Base-by-base conservation (phyloP, 2,797 vertebrate genomes). In the Pseudomugil tenellus region DNA sequence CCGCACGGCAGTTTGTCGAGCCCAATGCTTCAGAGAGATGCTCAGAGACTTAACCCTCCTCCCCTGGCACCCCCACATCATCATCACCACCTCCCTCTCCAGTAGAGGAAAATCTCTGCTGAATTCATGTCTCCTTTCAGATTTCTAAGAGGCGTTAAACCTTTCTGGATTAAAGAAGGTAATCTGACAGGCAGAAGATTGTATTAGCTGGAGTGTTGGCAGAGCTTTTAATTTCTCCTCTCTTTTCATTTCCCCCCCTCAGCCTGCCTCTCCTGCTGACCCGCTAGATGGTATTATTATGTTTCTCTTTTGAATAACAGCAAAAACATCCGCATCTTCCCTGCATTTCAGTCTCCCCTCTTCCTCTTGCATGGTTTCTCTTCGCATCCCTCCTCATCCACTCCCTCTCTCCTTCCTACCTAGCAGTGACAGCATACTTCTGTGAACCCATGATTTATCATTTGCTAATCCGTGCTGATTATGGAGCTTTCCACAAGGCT, bases 151-250 rank as follows among this genome's bases (percentile, higher is more conserved):
- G 91, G 90, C 88, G 84, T 91, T 91, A 93, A 93, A 93, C 92
- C 92, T 91, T 89, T 84, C 87, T 91, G 93, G 93, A 94, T 95
- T 95, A 94, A 93, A 93, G 87, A 85, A 89, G 89, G 85, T 92
- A 93, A 93, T 92, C 91, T 93, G 93, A 93, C 93, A 93, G 92
- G 92, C 92, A 93, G 93, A 89, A 92, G 91, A 93, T 92, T 91
- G 93, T 93, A 93, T 94, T 93, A 94, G 87, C 87, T 58, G 12
- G 83, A 92, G 88, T 84, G 91, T 91, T 91, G 91, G 92, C 94
- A 93, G 89, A 93, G 91, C 89, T 92, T 91, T 91, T 91, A 84
- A 88, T 92, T 87, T 88, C 82, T 89, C 77, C 77, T 79, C 89
- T 85, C 73, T 76, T 85, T 89, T 85, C 76, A 79, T 86, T 65